Conservation (phyloP, 2,888 invertebrate genomes). For the Stenchaetothrips biformis region DNA sequence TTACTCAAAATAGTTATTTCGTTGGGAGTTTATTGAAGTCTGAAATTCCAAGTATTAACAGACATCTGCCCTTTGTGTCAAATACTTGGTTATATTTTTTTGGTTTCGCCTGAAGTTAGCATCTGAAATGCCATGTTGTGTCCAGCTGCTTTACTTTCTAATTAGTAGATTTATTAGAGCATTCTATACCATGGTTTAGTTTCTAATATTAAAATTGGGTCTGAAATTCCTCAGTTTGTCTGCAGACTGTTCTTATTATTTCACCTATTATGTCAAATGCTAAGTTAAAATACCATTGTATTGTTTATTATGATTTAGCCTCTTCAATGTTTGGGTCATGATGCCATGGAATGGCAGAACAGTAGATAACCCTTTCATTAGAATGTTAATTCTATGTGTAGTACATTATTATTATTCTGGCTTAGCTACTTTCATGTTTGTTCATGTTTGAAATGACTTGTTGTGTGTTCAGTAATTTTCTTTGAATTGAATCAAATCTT, state of each 20-base stretch:
- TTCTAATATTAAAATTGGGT: not conserved
- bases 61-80: not conserved
- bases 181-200: not conserved
- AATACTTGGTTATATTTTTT: not conserved
- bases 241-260: not conserved
- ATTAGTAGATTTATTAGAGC: not conserved
- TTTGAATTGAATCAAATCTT: too few relatives aligned
- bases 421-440: not conserved
- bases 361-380: not conserved
- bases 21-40: not conserved
- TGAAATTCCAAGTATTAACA: not conserved
- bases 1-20: not conserved
- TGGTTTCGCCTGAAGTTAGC: not conserved
- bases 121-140: not conserved
- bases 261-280: not conserved
- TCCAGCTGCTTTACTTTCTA: not conserved
- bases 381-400: not conserved
- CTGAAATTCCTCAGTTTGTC: not conserved
- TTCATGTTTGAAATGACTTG: not conserved
- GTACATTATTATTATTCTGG: not conserved
- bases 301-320: not conserved
- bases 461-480: too few relatives aligned
- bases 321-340: not conserved
- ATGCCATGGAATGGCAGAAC: not conserved
- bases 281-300: not conserved